Percentiles rank a stretch among this genome's conserved stretches.
Evolutionary conservation across 1,140 invertebrate species (phyloP).

Genomic region (Hylyphantes graminicola): DNA sequence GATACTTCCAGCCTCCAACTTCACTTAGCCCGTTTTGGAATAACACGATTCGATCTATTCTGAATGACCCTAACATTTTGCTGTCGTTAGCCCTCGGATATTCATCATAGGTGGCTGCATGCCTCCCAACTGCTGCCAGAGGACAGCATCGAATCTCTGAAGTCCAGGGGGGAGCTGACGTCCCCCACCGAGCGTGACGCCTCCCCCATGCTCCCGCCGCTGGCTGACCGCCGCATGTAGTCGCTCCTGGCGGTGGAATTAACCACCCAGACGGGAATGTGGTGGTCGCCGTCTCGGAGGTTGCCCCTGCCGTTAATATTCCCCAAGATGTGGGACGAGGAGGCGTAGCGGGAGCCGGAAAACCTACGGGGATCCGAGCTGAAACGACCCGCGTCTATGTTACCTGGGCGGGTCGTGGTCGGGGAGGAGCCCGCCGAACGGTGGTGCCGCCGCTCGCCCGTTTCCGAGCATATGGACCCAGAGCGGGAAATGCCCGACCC

Average conservation of each 20-base stretch:
- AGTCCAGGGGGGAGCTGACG: conserved; percentile 51
- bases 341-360: conserved; percentile 43
- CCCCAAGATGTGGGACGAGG: conserved; percentile 28
- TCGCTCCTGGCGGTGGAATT: conserved; percentile 40
- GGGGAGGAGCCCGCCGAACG: conserved; percentile 50
- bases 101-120: conserved; percentile 56
- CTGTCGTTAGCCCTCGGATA: background rate
- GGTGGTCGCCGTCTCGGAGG: conserved; percentile 8
- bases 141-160: conserved; percentile 58
- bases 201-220: conserved; percentile 37
- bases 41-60: no score
- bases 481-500: conserved; percentile 56
- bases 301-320: conserved; percentile 6
- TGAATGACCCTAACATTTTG: background rate
- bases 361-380: background rate
- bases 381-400: background rate
- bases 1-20: no score
- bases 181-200: conserved; percentile 47
- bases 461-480: conserved; percentile 62
- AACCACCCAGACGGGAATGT: conserved; percentile 53
- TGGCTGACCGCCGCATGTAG: conserved; percentile 36
- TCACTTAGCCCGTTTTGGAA: no score
- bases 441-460: conserved; percentile 60
- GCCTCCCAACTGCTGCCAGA: conserved; percentile 57
- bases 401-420: conserved; percentile 21